Conservation (phyloP, 2,797 vertebrate genomes). For the Odontamblyopus lacepedii region DNA sequence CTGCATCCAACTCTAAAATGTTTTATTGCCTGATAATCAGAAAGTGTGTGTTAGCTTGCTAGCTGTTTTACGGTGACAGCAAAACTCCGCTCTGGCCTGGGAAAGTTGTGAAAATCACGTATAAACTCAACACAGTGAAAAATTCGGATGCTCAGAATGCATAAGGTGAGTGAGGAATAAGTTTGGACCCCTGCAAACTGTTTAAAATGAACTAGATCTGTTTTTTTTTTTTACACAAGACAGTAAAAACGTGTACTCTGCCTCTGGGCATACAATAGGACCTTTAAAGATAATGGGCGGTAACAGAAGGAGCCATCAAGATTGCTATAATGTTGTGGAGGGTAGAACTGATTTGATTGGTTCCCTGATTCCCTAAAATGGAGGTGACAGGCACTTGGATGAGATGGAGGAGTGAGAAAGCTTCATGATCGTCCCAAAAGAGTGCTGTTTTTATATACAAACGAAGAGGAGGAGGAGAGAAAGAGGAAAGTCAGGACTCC, state of each 20-base stretch:
- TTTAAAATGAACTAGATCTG: not conserved
- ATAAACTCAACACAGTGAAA: too few species aligned
- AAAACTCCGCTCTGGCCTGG: too few species aligned
- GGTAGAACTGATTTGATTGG: constrained; percentile 29
- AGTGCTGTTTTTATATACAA: constrained; percentile 51
- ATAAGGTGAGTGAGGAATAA: too few species aligned
- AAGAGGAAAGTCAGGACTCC: constrained; percentile 82
- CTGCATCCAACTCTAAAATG: too few species aligned
- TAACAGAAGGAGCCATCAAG: constrained; percentile 37
- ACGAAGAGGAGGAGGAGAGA: constrained; percentile 16
- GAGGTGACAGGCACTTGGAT: constrained; percentile 91
- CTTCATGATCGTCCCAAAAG: constrained; percentile 81
- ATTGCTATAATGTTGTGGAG: constrained; percentile 23
- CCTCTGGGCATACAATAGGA: not conserved
- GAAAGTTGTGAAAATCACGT: too few species aligned
- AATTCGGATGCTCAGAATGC: too few species aligned
- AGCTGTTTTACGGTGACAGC: too few species aligned
- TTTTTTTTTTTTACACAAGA: too few species aligned
- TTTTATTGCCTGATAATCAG: too few species aligned
- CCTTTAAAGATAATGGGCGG: constrained; percentile 15
- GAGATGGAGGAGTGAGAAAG: constrained; percentile 66
- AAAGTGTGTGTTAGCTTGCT: too few species aligned
- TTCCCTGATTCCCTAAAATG: constrained; percentile 74
- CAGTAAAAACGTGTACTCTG: too few species aligned
- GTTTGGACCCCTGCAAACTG: too few species aligned